Base-by-base conservation (phyloP, 2,113 vertebrate species). In the Pelvicachromis taeniatus region DNA sequence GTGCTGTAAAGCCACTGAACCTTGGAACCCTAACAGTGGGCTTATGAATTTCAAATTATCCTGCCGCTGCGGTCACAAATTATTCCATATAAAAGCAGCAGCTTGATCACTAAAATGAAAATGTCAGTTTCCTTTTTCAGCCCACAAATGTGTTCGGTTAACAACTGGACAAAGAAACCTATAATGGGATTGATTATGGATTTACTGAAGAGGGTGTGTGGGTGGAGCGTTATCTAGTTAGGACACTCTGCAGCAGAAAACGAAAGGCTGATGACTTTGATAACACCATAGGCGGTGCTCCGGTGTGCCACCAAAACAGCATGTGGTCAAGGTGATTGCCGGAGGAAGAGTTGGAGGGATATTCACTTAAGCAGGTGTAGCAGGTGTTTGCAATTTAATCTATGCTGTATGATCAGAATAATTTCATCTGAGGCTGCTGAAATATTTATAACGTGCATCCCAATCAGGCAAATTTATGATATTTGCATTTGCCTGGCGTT, bases 271-370 rank as follows among this genome's bases (percentile, higher is more conserved):
- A 91, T 92, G 93, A 94, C 94, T 94, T 95, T 94, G 92, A 93
- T 90, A 90, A 92, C 89, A 65, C 93, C 53, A 79, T 85, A 85
- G 91, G 92, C 23, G 87, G 84, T 82, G 85, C 89, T 91, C 85
- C 85, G 56, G 63, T 75, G 89, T 82, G 86, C 65, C 91, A 89
- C 88, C 85, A 65, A 53, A 87, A 33, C 94, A 91, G 93, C 88
- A 65, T 90, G 93, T 91, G 93, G 90, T 91, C 89, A 94, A 95
- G 95, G 95, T 95, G 93, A 95, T 88, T 14, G 88, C 58, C 58
- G 78, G 80, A 78, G 80, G 58, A 90, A 85, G 88, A 87, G 78
- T 55, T 29, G 45, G 78, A 86, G 75, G 54, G 38, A 40, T 56
- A 7, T 85, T 89, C 77, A 85, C 55, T 80, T 65, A 83, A 70